Evolutionary conservation across 2,113 vertebrate species (phyloP), one percentile per base, ranked within the genome.

Genomic region (Podarcis cretensis): DNA sequence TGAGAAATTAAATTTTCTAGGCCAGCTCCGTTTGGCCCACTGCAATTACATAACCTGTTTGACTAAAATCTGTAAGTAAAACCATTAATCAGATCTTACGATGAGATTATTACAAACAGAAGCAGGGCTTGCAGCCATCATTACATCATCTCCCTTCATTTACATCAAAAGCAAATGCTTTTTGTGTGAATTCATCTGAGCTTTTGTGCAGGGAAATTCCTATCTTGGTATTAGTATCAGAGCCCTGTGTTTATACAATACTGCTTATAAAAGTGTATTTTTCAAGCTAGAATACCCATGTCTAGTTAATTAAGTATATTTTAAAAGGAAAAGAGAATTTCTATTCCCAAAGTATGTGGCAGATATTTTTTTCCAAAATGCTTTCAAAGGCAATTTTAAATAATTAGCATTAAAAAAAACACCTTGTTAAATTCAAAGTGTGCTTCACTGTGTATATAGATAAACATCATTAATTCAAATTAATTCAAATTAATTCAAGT

Each of bases 31-130:
- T 82, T 82, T 81, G 68, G 40, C 0, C 63, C 27, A 1, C n/a
- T 30, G 68, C 2, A 30, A 54, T 87, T 30, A 6, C 77, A 12
- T 74, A 74, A 63, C 37, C 79, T 20, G 6, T 20, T 79, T 1
- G n/a, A 79, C 88, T 85, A 59, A 93, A 48, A 69, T 65, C 3
- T 0, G 27, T 87, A 87, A 83, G 65, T 87, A 90, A 90, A 87
- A 83, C 84, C 0, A 63, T 80, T 30, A 74, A 89, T 93, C 30
- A 76, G 79, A 92, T 89, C 84, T 82, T 71, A 79, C 48, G 63
- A 59, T 79, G 54, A 78, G 84, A 87, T 86, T 86, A 88, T 89
- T 75, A 7, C 2, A 84, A 84, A 80, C 69, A 76, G 71, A 76
- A 89, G 57, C 8, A 32, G 71, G 73, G 37, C 7, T 73, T 30